Base-by-base conservation (phyloP, 2,888 invertebrate genomes). In the Agrilus mali region DNA sequence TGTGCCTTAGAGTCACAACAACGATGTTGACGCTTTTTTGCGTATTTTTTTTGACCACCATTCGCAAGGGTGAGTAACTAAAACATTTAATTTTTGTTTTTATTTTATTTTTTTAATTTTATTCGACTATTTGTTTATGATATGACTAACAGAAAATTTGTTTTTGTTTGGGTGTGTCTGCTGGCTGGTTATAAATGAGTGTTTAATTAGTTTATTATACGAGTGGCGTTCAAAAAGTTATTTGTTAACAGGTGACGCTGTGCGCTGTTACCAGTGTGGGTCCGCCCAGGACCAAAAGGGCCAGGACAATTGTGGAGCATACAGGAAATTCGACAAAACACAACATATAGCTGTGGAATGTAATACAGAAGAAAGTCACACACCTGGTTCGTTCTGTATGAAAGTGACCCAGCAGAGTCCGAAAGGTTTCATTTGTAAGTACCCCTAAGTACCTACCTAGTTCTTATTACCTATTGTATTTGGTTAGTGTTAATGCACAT, bases 371-470 rank as follows among this genome's bases (percentile, higher is more conserved):
- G 94, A 95, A 64, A 90, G 93, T 34, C 78, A 87, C 52, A 87
- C 88, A 70, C 94, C 94, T 16, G 96, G 95, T 7, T 89, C 93
- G 3, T 95, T 96, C 66, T 96, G 96, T 65, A 88, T 94, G 75
- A 96, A 96, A 71, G 75, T 88, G 17, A 86, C 89, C 2, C 89
- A 92, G 57, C 95, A 96, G 63, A 86, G 95, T 45, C 94, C 94
- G 0, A 81, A 84, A 63, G 92, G 92, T 50, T 93, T 92, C 61
- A 86, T 93, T 59, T 96, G 95, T 94, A 73, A 81, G 89, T 80
- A 31, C 14, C 36, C 22, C 27, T 45, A 38, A 35, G 46, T 33
- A 36, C 13, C 22, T 37, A 42, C 22, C 13, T 31, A 40, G 2
- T 27, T 40, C 32, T 36, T 33, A 35, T 36, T 27, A 13, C 14